Evolutionary conservation across 2,797 vertebrate species (phyloP).

Genomic region (Syndactyla subalaris): DNA sequence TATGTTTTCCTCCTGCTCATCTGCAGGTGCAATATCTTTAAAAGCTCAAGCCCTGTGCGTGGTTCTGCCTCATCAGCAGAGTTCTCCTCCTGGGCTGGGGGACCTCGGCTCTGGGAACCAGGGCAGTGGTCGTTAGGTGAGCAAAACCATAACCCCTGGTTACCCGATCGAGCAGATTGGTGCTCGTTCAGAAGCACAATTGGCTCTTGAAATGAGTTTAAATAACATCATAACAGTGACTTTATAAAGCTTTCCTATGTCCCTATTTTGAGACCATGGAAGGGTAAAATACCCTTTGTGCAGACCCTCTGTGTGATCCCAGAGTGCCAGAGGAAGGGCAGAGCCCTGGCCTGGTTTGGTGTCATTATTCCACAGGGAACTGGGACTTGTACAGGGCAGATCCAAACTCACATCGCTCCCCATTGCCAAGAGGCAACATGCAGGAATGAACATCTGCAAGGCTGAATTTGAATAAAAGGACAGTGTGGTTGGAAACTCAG

Average conservation of each 20-base stretch:
- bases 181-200: fast-evolving
- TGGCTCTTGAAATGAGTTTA: fast-evolving
- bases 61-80: slow-evolving; percentile 24
- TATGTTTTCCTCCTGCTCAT: slow-evolving; percentile 31
- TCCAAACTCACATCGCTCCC: not conserved
- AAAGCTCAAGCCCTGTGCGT: not conserved
- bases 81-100: not conserved
- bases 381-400: not conserved
- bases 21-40: slow-evolving; percentile 46
- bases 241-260: fast-evolving
- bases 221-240: fast-evolving
- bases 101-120: not conserved
- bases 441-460: not conserved
- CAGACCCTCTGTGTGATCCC: fast-evolving
- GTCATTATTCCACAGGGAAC: fast-evolving
- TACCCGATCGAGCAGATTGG: fast-evolving
- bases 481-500: not conserved
- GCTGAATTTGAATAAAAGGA: not conserved
- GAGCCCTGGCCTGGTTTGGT: fast-evolving
- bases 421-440: not conserved
- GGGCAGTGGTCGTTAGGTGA: not conserved
- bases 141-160: not conserved
- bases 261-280: fast-evolving
- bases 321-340: not conserved
- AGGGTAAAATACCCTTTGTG: not conserved